A percentile compares a stretch with the other conserved stretches of the same genome.
Evolutionary conservation across 1,140 invertebrate genomes (phyloP).

Genomic region (Saccostrea cuccullata): DNA sequence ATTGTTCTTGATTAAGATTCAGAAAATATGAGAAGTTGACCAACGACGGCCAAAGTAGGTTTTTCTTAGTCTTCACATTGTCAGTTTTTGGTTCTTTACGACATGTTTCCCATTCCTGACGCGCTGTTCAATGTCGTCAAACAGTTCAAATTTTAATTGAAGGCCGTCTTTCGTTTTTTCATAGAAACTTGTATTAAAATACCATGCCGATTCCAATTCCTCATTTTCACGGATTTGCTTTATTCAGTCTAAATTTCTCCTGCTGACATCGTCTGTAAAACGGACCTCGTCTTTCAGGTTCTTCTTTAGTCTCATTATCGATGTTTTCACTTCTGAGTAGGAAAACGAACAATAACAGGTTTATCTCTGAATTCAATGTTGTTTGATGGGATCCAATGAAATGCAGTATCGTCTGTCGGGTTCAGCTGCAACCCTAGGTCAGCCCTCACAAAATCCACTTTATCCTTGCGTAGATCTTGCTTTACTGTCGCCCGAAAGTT

Average conservation of each 20-base stretch:
- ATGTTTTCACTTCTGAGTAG: neutral
- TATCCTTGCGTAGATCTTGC: constrained; percentile 5
- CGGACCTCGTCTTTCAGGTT: neutral
- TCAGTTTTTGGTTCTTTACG: no score
- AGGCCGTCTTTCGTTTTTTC: neutral
- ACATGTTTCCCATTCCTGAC: no score
- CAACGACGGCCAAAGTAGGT: no score
- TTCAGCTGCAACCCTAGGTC: neutral
- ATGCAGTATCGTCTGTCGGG: constrained; percentile 4
- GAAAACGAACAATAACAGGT: constrained; percentile 13
- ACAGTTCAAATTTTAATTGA: no score
- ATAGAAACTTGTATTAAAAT: constrained; percentile 32
- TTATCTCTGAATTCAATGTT: neutral
- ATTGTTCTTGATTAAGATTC: no score
- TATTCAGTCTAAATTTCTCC: neutral
- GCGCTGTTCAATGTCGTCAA: no score
- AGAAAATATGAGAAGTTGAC: no score
- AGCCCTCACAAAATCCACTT: neutral
- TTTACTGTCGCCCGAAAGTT: neutral
- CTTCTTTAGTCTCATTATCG: neutral
- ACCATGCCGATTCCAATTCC: constrained; percentile 2
- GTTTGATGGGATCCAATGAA: constrained; percentile 23
- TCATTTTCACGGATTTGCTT: constrained; percentile 2
- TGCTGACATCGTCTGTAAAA: neutral
- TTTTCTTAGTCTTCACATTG: no score